Evolutionary conservation across 2,113 vertebrate genomes (phyloP), one percentile per base, ranked within the genome.

Genomic region (Epinephelus lanceolatus): DNA sequence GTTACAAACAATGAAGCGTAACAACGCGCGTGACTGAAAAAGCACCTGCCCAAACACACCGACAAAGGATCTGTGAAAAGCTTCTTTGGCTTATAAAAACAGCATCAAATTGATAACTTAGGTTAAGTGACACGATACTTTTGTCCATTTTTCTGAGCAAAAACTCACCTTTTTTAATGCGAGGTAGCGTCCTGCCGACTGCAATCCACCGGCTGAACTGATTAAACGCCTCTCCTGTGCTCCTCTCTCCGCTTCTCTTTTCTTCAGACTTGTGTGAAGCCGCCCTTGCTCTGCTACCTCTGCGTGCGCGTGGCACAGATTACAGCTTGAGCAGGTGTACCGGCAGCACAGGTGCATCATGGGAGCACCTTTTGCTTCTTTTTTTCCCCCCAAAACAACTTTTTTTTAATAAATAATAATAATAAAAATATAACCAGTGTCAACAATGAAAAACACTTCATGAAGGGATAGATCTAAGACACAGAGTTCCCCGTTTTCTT

Each of bases 261-360:
- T 37, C 42, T 12, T 17, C 18, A 10, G 2, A 1, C 10, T 12
- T 21, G 30, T 21, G 5, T 5, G 21, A 3, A 13, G 21, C 11
- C 11, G 27, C 27, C 14, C 23, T 15, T 27, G 3, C 1, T 5
- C 68, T 52, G 33, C 45, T 7, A 6, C 6, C 52, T 57, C 2
- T 42, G 12, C 4, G 5, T 6, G 67, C 49, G 65, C 81, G 66
- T 33, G 77, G 23, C 65, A 5, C 40, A 52, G 4, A 23, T 27
- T 5, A 30, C 23, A 23, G 37, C 27, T 80, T 40, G 33, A n/a
- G n/a, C 27, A 72, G 61, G 62, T 62, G 66, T 18, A 33, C 59
- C 7, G 5, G n/a, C 5, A 11, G 17, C 2, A 67, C 71, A 86
- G 80, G 80, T 86, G 87, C 87, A 89, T 81, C 57, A 84, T 84